Evolutionary conservation across 2,797 vertebrate genomes (phyloP).

Genomic region (Urosaurus nigricauda): DNA sequence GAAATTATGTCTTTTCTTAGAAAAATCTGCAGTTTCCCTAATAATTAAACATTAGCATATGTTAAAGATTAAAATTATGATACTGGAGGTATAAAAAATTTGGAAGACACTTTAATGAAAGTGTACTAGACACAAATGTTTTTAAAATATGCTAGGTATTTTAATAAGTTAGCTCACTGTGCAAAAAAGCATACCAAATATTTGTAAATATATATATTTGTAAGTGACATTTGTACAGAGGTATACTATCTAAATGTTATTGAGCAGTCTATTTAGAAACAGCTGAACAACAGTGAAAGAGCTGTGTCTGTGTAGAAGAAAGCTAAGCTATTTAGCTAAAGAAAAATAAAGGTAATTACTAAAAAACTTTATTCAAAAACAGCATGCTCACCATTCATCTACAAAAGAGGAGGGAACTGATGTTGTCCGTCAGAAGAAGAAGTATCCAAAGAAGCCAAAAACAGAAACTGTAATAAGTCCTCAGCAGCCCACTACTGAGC

Average conservation of each 20-base stretch:
- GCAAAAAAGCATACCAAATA: background rate
- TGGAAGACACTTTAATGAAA: constrained; percentile 9
- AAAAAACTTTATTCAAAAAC: constrained; percentile 61
- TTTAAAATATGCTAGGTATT: background rate
- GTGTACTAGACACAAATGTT: background rate
- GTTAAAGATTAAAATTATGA: constrained; percentile 1
- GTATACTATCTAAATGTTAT: background rate
- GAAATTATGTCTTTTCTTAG: background rate
- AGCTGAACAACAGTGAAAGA: background rate
- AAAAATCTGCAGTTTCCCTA: background rate
- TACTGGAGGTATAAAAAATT: constrained; percentile 12
- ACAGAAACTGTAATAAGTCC: constrained; percentile 80
- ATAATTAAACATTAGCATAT: background rate
- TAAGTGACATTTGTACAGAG: rapidly evolving
- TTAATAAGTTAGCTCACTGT: background rate
- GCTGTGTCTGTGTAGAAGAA: background rate
- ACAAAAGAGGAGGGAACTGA: constrained; percentile 87
- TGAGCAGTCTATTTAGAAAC: background rate
- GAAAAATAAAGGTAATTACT: constrained; percentile 58
- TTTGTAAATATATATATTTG: background rate
- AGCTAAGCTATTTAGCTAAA: constrained; percentile 46
- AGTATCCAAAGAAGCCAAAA: constrained; percentile 87
- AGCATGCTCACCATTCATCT: constrained; percentile 85
- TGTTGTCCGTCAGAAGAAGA: constrained; percentile 89
- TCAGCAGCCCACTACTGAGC: constrained; percentile 82